Conservation (phyloP, 2,888 invertebrate species). For the Spodoptera picta region DNA sequence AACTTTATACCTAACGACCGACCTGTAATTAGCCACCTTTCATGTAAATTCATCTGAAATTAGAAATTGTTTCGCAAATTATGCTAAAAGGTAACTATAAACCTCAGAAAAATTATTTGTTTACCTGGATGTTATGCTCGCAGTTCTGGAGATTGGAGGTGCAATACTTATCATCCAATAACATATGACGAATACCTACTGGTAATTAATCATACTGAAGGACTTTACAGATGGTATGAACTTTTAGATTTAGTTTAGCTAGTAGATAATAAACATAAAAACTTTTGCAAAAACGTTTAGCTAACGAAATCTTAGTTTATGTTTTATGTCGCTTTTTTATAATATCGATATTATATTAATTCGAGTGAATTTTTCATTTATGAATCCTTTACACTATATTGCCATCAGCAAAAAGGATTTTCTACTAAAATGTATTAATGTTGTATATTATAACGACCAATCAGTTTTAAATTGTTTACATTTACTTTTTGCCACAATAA, state of each 20-base stretch:
- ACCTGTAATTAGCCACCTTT: too few relatives aligned
- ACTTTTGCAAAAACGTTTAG: slow-evolving; percentile 1
- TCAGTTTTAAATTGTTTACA: slow-evolving; percentile 26
- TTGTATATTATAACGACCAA: slow-evolving; percentile 19
- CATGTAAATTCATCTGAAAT: too few relatives aligned
- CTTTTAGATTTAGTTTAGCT: slow-evolving; percentile 17
- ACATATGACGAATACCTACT: neutral
- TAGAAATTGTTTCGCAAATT: too few relatives aligned
- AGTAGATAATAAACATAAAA: slow-evolving; percentile 1
- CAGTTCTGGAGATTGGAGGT: slow-evolving; percentile 9
- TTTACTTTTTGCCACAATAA: slow-evolving; percentile 43
- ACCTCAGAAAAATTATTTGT: too few relatives aligned
- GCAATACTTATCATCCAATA: neutral
- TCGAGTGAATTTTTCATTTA: too few relatives aligned
- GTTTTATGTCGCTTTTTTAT: neutral
- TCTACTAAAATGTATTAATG: slow-evolving; percentile 19
- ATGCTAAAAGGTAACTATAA: too few relatives aligned
- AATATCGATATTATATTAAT: too few relatives aligned
- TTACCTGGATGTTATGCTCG: too few relatives aligned
- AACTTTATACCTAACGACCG: too few relatives aligned
- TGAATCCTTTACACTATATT: neutral
- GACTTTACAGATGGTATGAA: neutral
- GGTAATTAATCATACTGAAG: neutral
- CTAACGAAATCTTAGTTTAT: slow-evolving; percentile 5
- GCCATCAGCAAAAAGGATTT: neutral